phyloP scores from a whole-genome alignment of 2,113 vertebrate species.

The Periophthalmodon schlosseri region DNA sequence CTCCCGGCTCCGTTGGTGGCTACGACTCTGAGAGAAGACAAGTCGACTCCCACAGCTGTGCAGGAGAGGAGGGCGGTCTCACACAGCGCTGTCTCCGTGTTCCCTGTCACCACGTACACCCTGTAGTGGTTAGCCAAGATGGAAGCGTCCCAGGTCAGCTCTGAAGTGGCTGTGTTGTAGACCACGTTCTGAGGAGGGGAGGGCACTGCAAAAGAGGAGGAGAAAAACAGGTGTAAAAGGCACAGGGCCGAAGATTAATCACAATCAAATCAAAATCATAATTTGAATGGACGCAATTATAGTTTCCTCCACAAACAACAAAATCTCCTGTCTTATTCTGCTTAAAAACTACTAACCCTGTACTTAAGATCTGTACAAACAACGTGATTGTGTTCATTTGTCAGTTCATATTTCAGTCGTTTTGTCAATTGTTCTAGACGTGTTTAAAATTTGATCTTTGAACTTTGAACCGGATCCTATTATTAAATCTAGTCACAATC shows the following conservation, averaged over 20 bases:
- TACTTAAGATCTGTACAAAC: too few species aligned
- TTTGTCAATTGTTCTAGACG: too few species aligned
- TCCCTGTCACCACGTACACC: conserved; percentile 39
- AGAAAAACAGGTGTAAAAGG: not conserved
- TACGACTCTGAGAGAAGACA: conserved; percentile 46
- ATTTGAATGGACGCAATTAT: too few species aligned
- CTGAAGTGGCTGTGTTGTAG: conserved; percentile 32
- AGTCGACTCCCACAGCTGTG: conserved; percentile 32
- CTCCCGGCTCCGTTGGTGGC: conserved; percentile 72
- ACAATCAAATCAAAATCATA: too few species aligned
- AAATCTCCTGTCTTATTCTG: too few species aligned
- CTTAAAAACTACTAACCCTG: too few species aligned
- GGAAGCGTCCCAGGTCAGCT: conserved; percentile 64
- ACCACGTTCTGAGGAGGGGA: conserved; percentile 61
- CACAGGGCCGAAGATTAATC: not conserved
- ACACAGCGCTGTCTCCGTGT: conserved; percentile 44
- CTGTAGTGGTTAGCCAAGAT: conserved; percentile 65
- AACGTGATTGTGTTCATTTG: too few species aligned
- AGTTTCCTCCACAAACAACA: too few species aligned
- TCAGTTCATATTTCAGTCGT: too few species aligned
- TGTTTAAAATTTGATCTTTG: too few species aligned
- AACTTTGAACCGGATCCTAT: too few species aligned
- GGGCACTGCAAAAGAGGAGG: conserved; percentile 56
- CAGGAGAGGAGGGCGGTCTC: conserved; percentile 66
- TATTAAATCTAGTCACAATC: too few species aligned